Evolutionary conservation across 2,113 vertebrate genomes (phyloP), one percentile per base, ranked within the genome.

Genomic region (Hippocampus comes): DNA sequence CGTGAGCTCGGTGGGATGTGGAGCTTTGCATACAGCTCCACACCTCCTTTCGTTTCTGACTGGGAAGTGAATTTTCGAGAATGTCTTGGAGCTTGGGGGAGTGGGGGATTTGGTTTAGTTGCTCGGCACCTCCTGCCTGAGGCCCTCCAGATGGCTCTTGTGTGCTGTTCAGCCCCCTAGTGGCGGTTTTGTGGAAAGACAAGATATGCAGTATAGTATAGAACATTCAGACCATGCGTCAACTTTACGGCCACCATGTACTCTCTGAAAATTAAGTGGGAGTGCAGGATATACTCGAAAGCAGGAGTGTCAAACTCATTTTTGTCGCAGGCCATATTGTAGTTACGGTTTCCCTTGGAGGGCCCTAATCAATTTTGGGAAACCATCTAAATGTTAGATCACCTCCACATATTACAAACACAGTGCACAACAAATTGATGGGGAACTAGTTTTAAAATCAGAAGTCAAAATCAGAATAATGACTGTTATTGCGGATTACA

Each of bases 151-250:
- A 86, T 84, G 78, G 79, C 82, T 85, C 83, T 80, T 81, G 86
- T 86, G 81, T 88, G 82, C 84, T 87, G 87, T 85, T 84, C 75
- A 78, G 89, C 90, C 88, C 89, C 83, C 89, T 88, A 84, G 87
- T 89, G 91, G 91, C 80, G 79, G 81, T 70, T 78, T 83, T 46
- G 2, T 90, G 89, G 90, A 91, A 89, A 91, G 91, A 91, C 81
- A 79, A 82, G 57, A 70, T 80, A 82, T 76, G 71, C 73, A 53
- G 64, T 38, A 5, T 38, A 6, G 34, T 38, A 38, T 38, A 6
- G 34, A 38, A 38, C 34, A 5, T 5, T 38, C 34, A 38, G 34
- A 38, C 34, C 20, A 74, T 65, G 65, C 82, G 64, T 78, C 77
- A 30, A 34, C 71, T 49, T 84, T 84, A 89, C 82, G 87, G 88